Evolutionary conservation across 2,888 invertebrate genomes (phyloP), one percentile per base, ranked within the genome.

Genomic region (Eupithecia pulchellata): DNA sequence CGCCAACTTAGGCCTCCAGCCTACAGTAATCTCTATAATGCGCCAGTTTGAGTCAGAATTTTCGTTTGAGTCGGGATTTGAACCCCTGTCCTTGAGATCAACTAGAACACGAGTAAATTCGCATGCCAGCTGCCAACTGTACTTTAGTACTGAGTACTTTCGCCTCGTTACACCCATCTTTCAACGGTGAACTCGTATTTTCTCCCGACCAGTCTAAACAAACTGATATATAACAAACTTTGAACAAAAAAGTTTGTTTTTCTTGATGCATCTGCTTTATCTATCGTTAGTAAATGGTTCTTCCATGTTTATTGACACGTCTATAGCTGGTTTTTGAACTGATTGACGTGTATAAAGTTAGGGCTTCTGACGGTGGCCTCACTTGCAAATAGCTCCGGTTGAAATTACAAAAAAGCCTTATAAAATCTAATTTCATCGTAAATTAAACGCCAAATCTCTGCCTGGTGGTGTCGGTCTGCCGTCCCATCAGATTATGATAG

Each of bases 101-200:
- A 42, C 42, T 47, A 20, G 42, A 27, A 27, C 57, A 57, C 57
- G n/a, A 14, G 29, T 29, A 64, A 64, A 64, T 32, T 4, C 58
- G 17, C 4, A 2, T 13, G 30, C 25, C 9, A 4, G 13, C 64
- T 58, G 58, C 17, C 25, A 5, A 39, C 30, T 11, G 20, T n/a
- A n/a, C n/a, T n/a, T n/a, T n/a, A n/a, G n/a, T n/a, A n/a, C n/a
- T n/a, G n/a, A n/a, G 62, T 65, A 71, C n/a, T 60, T n/a, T 30
- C 36, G 60, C 30, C 20, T 20, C 42, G n/a, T 47, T 47, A 47
- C n/a, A 47, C 3, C 42, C 47, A 70, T 77, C 77, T 79, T 73
- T 80, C 79, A 79, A 29, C 77, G 74, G 62, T 11, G 52, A 61
- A 39, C 69, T 62, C 78, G 71, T 69, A 79, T 80, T 72, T 77